Conservation (phyloP, 2,113 vertebrate species). For the Dryoscopus gambensis region DNA sequence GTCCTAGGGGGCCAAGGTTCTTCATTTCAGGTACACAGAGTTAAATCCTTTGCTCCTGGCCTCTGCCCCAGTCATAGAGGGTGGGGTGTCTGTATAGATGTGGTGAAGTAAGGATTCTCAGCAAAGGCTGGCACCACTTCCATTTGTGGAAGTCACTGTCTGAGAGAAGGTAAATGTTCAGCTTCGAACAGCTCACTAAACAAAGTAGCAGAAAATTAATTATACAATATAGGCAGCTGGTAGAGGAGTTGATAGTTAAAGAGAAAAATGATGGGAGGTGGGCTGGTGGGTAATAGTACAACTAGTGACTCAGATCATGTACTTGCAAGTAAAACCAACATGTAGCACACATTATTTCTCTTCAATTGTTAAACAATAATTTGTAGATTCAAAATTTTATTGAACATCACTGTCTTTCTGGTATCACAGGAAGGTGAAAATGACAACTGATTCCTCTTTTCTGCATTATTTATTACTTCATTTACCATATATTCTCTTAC, state of each 20-base stretch:
- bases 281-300: neutral
- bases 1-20: neutral
- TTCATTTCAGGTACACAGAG: neutral
- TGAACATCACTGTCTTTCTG: neutral
- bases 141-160: slow-evolving; percentile 11
- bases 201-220: neutral
- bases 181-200: neutral
- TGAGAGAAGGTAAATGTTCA: neutral
- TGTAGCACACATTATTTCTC: neutral
- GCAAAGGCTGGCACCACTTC: neutral
- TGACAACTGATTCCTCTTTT: neutral
- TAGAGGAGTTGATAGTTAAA: neutral
- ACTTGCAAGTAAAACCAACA: neutral
- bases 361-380: neutral
- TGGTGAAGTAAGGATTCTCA: slow-evolving; percentile 14
- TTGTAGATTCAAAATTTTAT: neutral
- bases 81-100: neutral
- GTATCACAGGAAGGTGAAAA: neutral
- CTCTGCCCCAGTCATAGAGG: neutral
- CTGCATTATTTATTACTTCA: neutral
- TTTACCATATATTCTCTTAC: neutral
- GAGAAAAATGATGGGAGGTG: neutral
- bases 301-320: neutral
- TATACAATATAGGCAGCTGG: neutral
- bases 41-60: neutral